Evolutionary conservation across 2,113 vertebrate genomes (phyloP), one percentile per base, ranked within the genome.

Genomic region (Noctilio leporinus): DNA sequence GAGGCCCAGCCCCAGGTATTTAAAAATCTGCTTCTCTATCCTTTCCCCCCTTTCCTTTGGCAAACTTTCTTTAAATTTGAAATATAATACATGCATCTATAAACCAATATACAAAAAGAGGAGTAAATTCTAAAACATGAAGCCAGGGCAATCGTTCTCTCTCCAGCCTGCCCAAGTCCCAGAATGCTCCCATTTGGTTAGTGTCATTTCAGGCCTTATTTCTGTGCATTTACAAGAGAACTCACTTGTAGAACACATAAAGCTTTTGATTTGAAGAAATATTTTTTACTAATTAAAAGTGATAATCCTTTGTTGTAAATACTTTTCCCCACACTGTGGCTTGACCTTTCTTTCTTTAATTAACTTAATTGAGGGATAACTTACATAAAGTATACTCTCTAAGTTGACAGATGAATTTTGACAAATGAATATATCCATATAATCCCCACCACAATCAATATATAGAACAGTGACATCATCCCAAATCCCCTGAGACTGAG

Each of bases 21-120:
- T 62, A 43, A 75, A 14, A 40, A 10, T 28, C 14, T 33, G 11
- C 33, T 73, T 26, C 47, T 6, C 67, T 38, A 19, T 72, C 19
- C 55, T 38, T 3, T 10, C 2, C 43, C 26, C 10, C 4, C 28
- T 1, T 15, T 17, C 5, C 16, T 47, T 70, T 5, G 5, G 14
- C 43, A 43, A 24, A 86, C 3, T 35, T 51, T 64, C 67, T 45
- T 40, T 20, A 22, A 15, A 62, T 49, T 17, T 84, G 59, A 72
- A 80, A 84, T 17, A 14, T 15, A 49, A 16, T 16, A 16, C n/a
- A 20, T 38, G 35, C 38, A 33, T 6, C 8, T 0, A 49, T 1
- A 62, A 62, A 10, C 8, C 59, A 14, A 7, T 59, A n/a, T 0
- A 69, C 10, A 20, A 67, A 69, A 67, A 43, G 35, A 59, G 20